Conservation (phyloP, 2,113 vertebrate species). For the Anoura caudifer region DNA sequence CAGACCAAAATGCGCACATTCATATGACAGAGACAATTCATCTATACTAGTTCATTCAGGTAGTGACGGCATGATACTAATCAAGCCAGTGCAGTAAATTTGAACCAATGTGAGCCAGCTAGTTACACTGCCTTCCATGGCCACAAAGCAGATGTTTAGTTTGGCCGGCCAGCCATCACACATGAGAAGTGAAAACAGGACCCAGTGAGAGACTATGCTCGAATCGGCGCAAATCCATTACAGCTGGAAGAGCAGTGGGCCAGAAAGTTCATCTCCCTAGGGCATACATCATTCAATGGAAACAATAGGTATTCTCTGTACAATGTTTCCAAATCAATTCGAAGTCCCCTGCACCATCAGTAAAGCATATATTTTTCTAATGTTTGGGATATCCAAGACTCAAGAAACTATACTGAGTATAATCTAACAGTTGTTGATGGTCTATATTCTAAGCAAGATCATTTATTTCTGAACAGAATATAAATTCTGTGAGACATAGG, state of each 20-base stretch:
- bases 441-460: not conserved
- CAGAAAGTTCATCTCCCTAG: constrained; percentile 23
- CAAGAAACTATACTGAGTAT: constrained; percentile 6
- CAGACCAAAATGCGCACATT: not conserved
- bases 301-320: constrained; percentile 45
- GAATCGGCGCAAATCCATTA: constrained; percentile 44
- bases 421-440: not conserved
- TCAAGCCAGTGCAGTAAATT: not conserved
- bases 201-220: not conserved
- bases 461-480: constrained; percentile 31
- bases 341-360: not conserved
- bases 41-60: constrained; percentile 12
- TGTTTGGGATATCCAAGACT: not conserved
- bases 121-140: not conserved
- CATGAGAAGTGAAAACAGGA: not conserved
- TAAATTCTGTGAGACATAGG: not conserved
- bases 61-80: constrained; percentile 5
- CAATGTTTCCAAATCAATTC: not conserved
- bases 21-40: not conserved
- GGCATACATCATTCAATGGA: not conserved
- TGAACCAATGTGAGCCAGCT: not conserved
- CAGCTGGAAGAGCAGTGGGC: not conserved
- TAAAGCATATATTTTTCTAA: constrained; percentile 30
- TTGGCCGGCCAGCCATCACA: constrained; percentile 27
- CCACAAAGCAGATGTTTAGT: constrained; percentile 40